Base-by-base conservation (phyloP, 2,113 vertebrate genomes). In the Ceyx margarethae region DNA sequence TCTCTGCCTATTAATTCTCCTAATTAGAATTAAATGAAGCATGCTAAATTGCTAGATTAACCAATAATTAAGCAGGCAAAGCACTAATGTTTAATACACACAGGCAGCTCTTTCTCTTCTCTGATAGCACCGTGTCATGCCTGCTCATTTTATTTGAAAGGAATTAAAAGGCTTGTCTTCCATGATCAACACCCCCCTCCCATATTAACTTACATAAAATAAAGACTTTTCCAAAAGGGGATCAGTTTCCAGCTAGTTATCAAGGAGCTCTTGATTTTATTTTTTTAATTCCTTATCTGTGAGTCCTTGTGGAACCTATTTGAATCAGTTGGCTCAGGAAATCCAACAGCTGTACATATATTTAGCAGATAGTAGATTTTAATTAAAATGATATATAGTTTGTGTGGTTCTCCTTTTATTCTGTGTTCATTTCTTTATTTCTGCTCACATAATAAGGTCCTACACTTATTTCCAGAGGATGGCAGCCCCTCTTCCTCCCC, bases 21-120 rank as follows among this genome's bases (percentile, higher is more conserved):
- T 98, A 98, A 98, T 98, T 98, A 98, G 98, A 98, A 98, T 98
- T 98, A 98, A 98, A 98, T 98, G 98, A 98, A 98, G 97, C 98
- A 96, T 97, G 97, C 67, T 97, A 98, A 98, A 98, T 98, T 98
- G 98, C 97, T 98, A 98, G 98, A 98, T 98, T 98, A 98, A 97
- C 98, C 98, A 98, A 98, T 98, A 98, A 98, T 98, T 98, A 98
- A 98, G 98, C 97, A 97, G 97, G 97, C 96, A 96, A 95, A 91
- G 93, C 97, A 92, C 96, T 96, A 97, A 97, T 68, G 93, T 97
- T 96, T 97, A 97, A 96, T 88, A 96, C 94, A 96, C 92, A 94
- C 85, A 89, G 95, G 95, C 96, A 97, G 96, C 93, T 95, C 95
- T 97, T 97, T 95, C 96, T 96, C 93, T 96, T 82, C 95, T 78